These are phyloP conservation scores for Leptothorax acervorum DNA, from an alignment of 2,888 invertebrate genomes.

Conservation along the genomic window DNA sequence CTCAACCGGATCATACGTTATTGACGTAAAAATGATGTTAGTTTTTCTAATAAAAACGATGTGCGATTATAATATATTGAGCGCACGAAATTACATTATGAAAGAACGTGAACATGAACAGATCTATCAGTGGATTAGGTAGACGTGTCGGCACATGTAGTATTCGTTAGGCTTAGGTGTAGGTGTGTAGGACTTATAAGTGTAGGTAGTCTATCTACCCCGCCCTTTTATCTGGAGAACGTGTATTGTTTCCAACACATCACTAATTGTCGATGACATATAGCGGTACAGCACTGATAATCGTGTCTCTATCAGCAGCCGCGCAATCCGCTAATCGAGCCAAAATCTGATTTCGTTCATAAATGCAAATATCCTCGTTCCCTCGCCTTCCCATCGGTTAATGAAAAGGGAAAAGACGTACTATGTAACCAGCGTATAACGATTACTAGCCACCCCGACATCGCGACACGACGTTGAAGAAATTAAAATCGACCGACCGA, in stretches of 20 bases:
- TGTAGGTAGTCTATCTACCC: constrained; percentile 80
- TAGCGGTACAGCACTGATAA: constrained; percentile 83
- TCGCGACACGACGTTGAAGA: constrained; percentile 33
- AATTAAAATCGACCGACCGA: constrained; percentile 26
- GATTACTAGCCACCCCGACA: constrained; percentile 38
- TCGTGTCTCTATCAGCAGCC: constrained; percentile 83
- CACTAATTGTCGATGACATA: constrained; percentile 77
- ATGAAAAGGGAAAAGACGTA: constrained; percentile 43
- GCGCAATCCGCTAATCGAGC: constrained; percentile 80
- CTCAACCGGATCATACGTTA: neutral
- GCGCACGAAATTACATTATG: neutral
- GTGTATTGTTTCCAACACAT: constrained; percentile 71
- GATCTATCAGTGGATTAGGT: constrained; percentile 71
- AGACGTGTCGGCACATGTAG: constrained; percentile 82
- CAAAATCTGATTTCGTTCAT: constrained; percentile 74
- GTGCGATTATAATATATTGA: constrained; percentile 10
- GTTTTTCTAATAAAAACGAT: neutral
- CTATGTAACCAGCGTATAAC: constrained; percentile 34
- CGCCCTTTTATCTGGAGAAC: constrained; percentile 76
- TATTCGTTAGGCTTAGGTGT: constrained; percentile 80
- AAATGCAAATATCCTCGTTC: constrained; percentile 65
- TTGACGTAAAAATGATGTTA: neutral
- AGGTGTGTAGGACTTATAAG: constrained; percentile 79
- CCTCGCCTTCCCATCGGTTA: constrained; percentile 57
- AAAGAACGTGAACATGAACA: constrained; percentile 50